Conservation (phyloP, 2,888 invertebrate genomes). For the Sisyra nigra region DNA sequence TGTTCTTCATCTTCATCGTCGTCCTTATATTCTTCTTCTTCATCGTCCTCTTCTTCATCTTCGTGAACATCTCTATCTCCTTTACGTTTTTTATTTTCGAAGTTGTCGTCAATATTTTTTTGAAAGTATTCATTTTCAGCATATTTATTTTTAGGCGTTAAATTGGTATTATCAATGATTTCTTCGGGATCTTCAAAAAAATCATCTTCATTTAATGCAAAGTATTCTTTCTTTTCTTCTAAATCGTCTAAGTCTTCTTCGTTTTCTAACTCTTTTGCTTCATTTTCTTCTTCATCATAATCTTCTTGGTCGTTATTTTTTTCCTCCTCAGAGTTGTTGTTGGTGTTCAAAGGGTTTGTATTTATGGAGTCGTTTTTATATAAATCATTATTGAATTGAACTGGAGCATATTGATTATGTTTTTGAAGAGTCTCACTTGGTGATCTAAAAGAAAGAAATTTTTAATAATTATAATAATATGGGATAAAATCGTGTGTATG, state of each 20-base stretch:
- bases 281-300: neutral
- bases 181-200: constrained; percentile 13
- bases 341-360: neutral
- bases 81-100: neutral
- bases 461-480: no score
- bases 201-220: neutral
- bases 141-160: neutral
- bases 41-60: constrained; percentile 7
- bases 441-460: no score
- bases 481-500: no score
- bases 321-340: neutral
- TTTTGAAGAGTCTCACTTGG: no score
- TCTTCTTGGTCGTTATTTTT: neutral
- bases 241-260: neutral
- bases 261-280: neutral
- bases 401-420: no score
- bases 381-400: neutral
- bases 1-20: constrained; percentile 7
- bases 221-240: neutral
- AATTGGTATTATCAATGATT: neutral
- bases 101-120: neutral
- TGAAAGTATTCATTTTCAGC: neutral
- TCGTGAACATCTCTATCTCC: constrained; percentile 1
- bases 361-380: neutral
- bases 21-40: constrained; percentile 8